Evolutionary conservation across 2,113 vertebrate species (phyloP).

Genomic region (Centropus bengalensis): DNA sequence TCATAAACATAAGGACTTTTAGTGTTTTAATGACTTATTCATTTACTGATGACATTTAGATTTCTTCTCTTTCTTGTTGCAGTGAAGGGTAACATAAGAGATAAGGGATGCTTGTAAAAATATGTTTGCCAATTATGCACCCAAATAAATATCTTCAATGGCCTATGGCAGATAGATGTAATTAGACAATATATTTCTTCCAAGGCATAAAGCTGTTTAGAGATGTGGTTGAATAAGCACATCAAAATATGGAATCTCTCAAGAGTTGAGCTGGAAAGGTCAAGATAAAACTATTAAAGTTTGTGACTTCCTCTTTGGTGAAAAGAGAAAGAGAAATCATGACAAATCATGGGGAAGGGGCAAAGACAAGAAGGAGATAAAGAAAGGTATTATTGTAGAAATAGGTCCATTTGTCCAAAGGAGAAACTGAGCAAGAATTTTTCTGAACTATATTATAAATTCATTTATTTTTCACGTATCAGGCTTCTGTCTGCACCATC

Average conservation of each 20-base stretch:
- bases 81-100: background rate
- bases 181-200: constrained; percentile 18
- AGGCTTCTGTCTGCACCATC: background rate
- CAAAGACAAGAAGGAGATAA: background rate
- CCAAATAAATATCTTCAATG: background rate
- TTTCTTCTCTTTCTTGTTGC: background rate
- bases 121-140: background rate
- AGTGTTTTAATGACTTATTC: background rate
- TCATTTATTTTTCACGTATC: background rate
- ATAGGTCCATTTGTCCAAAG: background rate
- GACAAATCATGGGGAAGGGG: background rate
- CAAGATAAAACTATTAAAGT: background rate
- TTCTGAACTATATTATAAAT: background rate
- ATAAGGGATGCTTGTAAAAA: background rate
- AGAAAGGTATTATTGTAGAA: background rate
- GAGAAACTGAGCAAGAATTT: background rate
- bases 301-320: background rate
- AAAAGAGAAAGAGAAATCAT: background rate
- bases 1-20: background rate
- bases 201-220: background rate
- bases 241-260: background rate
- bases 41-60: background rate
- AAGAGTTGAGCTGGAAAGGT: constrained; percentile 15
- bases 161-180: background rate
- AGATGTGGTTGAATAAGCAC: constrained; percentile 9